phyloP scores from a whole-genome alignment of 2,113 vertebrate species.

The Brachypodius melanocephalos region DNA sequence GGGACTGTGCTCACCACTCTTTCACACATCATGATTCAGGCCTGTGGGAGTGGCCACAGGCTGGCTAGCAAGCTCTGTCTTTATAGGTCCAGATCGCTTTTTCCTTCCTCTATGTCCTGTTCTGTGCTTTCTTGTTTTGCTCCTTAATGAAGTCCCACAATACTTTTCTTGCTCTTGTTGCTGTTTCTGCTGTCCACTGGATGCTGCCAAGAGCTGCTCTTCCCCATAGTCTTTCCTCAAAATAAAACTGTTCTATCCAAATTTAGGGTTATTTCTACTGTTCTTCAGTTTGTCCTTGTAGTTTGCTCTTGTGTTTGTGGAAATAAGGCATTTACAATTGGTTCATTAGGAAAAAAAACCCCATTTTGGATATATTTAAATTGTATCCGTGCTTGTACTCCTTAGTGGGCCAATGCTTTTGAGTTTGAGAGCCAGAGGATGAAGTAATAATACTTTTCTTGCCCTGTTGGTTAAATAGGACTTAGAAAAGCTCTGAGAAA shows the following conservation, averaged over 20 bases:
- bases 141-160: neutral
- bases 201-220: neutral
- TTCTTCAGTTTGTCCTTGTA: neutral
- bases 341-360: neutral
- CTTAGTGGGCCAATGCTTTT: neutral
- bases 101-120: neutral
- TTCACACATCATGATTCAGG: accelerated
- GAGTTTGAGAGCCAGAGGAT: neutral
- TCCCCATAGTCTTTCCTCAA: neutral
- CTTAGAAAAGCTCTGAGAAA: neutral
- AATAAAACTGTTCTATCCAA: neutral
- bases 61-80: accelerated
- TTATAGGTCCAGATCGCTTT: neutral
- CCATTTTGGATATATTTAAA: neutral
- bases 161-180: neutral
- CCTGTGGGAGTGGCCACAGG: neutral
- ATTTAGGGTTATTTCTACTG: neutral
- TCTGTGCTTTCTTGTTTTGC: neutral
- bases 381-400: neutral
- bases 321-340: neutral
- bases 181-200: neutral
- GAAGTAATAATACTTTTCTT: neutral
- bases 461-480: neutral
- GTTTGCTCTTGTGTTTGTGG: neutral
- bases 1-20: neutral